A percentile compares a stretch with the other conserved stretches of the same genome.
Evolutionary conservation across 2,888 invertebrate genomes (phyloP).

Genomic region (Hypena proboscidalis): DNA sequence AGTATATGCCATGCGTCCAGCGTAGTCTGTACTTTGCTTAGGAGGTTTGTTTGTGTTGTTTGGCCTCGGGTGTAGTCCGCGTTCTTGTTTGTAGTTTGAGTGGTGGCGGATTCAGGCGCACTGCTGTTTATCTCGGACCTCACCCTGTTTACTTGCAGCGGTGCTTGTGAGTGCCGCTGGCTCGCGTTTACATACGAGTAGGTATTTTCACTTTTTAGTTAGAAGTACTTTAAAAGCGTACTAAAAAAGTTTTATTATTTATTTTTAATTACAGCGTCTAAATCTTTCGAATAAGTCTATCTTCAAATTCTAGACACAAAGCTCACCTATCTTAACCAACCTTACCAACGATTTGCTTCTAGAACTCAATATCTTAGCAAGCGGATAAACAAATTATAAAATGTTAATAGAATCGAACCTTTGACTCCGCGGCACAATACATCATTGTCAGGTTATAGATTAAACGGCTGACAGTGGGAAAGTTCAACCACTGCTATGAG

Average conservation of each 20-base stretch:
- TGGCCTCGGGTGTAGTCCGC: neutral
- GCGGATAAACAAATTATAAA: slow-evolving; percentile 71
- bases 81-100: slow-evolving; percentile 1
- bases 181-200: too few relatives aligned
- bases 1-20: slow-evolving; percentile 4
- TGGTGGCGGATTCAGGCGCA: neutral
- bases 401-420: slow-evolving; percentile 78
- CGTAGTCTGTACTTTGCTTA: slow-evolving; percentile 9
- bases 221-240: too few relatives aligned
- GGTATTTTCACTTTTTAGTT: too few relatives aligned
- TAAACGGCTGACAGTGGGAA: slow-evolving; percentile 38
- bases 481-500: slow-evolving; percentile 27
- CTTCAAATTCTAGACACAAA: too few relatives aligned
- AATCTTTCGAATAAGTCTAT: too few relatives aligned
- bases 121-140: neutral
- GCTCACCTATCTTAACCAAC: slow-evolving; percentile 10
- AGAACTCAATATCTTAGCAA: slow-evolving; percentile 27
- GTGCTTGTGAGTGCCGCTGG: neutral
- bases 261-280: too few relatives aligned
- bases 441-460: slow-evolving; percentile 67
- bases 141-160: neutral
- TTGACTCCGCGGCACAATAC: slow-evolving; percentile 73
- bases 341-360: slow-evolving; percentile 25
- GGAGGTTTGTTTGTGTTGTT: slow-evolving; percentile 3
- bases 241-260: too few relatives aligned